phyloP scores from a whole-genome alignment of 2,888 invertebrate genomes.

The Lasiommata megera region DNA sequence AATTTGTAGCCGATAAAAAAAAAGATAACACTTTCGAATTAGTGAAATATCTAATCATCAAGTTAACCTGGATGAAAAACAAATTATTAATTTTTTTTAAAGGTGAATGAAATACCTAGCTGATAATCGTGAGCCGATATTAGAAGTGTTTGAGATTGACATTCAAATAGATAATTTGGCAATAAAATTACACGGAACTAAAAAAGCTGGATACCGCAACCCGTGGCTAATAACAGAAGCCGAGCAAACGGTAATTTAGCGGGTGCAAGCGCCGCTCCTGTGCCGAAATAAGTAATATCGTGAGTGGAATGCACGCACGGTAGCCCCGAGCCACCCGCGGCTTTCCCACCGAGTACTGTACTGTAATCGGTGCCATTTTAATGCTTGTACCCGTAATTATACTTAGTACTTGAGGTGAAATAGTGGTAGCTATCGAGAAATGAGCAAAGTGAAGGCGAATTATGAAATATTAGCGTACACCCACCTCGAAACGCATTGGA shows the following conservation, averaged over 20 bases:
- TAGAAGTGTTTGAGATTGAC: background rate
- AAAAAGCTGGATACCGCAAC: slow-evolving; percentile 52
- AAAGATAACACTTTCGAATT: too few relatives aligned
- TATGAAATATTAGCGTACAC: slow-evolving; percentile 6
- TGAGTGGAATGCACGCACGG: slow-evolving; percentile 72
- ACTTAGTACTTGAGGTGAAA: slow-evolving; percentile 22
- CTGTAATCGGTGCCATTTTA: slow-evolving; percentile 34
- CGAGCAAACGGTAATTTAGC: slow-evolving; percentile 72
- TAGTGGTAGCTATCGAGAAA: slow-evolving; percentile 19
- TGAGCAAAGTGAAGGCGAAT: slow-evolving; percentile 3
- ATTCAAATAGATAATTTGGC: background rate
- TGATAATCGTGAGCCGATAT: too few relatives aligned
- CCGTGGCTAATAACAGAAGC: slow-evolving; percentile 69
- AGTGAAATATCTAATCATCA: too few relatives aligned
- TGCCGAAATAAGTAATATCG: slow-evolving; percentile 70
- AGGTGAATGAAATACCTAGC: too few relatives aligned
- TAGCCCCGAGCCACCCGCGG: slow-evolving; percentile 69
- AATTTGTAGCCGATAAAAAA: too few relatives aligned
- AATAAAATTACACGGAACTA: slow-evolving; percentile 41
- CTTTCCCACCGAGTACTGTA: slow-evolving; percentile 61
- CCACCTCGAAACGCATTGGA: background rate
- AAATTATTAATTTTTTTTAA: too few relatives aligned
- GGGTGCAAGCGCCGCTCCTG: slow-evolving; percentile 60
- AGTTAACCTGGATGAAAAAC: too few relatives aligned
- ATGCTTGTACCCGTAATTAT: slow-evolving; percentile 33